Evolutionary conservation across 1,140 invertebrate species (phyloP).

Genomic region (Palaemon carinicauda): DNA sequence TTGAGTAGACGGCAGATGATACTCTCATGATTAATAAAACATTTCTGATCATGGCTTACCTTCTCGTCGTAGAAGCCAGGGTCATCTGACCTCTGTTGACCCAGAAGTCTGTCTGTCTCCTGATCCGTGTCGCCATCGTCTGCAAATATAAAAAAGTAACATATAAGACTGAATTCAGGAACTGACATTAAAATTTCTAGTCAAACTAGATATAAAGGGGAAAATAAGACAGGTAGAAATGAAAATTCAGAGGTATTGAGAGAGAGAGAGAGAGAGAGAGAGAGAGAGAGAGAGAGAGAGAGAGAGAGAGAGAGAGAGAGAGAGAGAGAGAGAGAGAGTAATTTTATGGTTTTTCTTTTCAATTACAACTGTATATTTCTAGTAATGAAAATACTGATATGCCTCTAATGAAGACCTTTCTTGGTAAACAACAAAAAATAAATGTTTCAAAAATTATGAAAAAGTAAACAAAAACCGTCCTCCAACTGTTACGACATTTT

Average conservation of each 20-base stretch:
- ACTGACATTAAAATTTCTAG: neutral
- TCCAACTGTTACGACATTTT: too few species aligned
- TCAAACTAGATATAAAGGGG: too few species aligned
- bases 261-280: neutral
- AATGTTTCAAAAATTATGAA: too few species aligned
- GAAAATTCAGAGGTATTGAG: neutral
- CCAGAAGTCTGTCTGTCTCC: constrained; percentile 64
- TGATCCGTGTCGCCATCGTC: constrained; percentile 64
- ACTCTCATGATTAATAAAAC: too few species aligned
- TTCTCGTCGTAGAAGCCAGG: constrained; percentile 63
- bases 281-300: neutral
- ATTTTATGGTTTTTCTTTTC: too few species aligned
- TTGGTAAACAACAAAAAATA: too few species aligned
- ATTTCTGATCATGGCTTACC: constrained; percentile 50
- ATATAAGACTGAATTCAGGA: neutral
- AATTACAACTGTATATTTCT: too few species aligned
- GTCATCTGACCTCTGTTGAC: constrained; percentile 64
- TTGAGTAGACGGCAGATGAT: too few species aligned
- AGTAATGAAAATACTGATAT: too few species aligned
- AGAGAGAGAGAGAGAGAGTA: neutral
- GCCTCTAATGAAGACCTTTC: too few species aligned
- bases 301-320: neutral
- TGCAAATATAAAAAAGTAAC: constrained; percentile 47
- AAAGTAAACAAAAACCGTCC: too few species aligned
- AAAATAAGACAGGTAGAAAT: neutral